Conservation (phyloP, 2,797 vertebrate species). For the Enteromius mattozi region DNA sequence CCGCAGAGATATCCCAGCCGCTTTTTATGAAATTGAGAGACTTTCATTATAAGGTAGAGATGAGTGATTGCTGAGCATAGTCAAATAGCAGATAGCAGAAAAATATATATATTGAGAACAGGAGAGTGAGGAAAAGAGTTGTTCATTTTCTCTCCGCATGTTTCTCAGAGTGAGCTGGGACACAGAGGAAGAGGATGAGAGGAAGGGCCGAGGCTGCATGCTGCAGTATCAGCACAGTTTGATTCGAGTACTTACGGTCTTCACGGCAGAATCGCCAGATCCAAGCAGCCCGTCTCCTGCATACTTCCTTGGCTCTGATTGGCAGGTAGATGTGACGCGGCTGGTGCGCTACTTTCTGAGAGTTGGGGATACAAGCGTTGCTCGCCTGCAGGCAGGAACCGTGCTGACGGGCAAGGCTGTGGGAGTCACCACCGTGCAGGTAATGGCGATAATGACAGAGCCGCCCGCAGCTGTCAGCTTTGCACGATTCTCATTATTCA, state of each 20-base stretch:
- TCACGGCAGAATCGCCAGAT: slow-evolving; percentile 68
- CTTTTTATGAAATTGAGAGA: slow-evolving; percentile 9
- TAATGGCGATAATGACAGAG: slow-evolving; percentile 61
- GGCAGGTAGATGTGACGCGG: slow-evolving; percentile 91
- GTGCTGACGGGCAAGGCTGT: slow-evolving; percentile 86
- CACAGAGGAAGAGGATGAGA: slow-evolving; percentile 92
- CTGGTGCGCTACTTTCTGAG: slow-evolving; percentile 85
- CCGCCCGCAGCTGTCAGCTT: background rate
- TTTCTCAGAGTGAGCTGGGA: slow-evolving; percentile 82
- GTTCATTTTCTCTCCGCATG: slow-evolving; percentile 33
- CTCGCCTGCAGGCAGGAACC: slow-evolving; percentile 79
- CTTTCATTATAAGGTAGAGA: slow-evolving; percentile 41
- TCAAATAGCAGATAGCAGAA: slow-evolving; percentile 32
- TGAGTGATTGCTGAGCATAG: slow-evolving; percentile 38
- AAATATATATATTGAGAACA: background rate
- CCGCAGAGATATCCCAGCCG: slow-evolving; percentile 3
- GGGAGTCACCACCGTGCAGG: slow-evolving; percentile 90
- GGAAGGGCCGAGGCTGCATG: slow-evolving; percentile 85
- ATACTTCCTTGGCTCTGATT: slow-evolving; percentile 87
- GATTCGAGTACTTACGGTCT: slow-evolving; percentile 84
- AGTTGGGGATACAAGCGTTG: slow-evolving; percentile 85
- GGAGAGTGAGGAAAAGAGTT: background rate
- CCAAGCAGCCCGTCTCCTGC: slow-evolving; percentile 71
- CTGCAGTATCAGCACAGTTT: slow-evolving; percentile 91
- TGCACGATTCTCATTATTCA: background rate